Percentiles rank a stretch among this genome's conserved stretches.
Conservation (phyloP, 2,113 vertebrate species). For the Labeo catla region DNA sequence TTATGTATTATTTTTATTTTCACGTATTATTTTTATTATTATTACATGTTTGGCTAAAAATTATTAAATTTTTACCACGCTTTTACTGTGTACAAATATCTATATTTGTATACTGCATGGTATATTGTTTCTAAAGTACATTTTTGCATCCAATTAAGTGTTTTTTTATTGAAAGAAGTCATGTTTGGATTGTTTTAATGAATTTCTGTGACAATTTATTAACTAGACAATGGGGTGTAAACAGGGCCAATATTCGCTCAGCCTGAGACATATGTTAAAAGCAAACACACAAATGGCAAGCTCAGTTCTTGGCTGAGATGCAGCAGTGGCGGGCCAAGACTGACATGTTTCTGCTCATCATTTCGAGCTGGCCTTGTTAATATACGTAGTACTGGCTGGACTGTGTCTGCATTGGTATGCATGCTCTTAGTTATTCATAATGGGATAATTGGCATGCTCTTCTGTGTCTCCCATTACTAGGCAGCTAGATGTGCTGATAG, state of each 20-base stretch:
- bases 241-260: conserved; percentile 74
- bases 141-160: neutral
- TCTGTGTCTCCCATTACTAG: conserved; percentile 55
- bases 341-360: conserved; percentile 36
- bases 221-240: conserved; percentile 79
- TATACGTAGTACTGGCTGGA: conserved; percentile 23
- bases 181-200: conserved; percentile 59
- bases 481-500: conserved; percentile 71
- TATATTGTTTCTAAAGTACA: neutral
- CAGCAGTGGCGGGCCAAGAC: conserved; percentile 19
- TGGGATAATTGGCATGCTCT: conserved; percentile 76
- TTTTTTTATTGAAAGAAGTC: conserved; percentile 14
- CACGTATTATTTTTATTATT: too few relatives aligned
- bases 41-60: too few relatives aligned
- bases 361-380: conserved; percentile 43
- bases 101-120: neutral
- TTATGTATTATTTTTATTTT: too few relatives aligned
- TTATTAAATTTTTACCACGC: conserved; percentile 35
- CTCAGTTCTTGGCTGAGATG: conserved; percentile 9
- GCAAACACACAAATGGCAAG: conserved; percentile 54
- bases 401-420: conserved; percentile 68
- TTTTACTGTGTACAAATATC: neutral
- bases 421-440: conserved; percentile 67
- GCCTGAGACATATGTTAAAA: conserved; percentile 74
- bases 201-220: conserved; percentile 65